Conservation (phyloP, 2,113 vertebrate genomes). For the Setophaga kirtlandii region DNA sequence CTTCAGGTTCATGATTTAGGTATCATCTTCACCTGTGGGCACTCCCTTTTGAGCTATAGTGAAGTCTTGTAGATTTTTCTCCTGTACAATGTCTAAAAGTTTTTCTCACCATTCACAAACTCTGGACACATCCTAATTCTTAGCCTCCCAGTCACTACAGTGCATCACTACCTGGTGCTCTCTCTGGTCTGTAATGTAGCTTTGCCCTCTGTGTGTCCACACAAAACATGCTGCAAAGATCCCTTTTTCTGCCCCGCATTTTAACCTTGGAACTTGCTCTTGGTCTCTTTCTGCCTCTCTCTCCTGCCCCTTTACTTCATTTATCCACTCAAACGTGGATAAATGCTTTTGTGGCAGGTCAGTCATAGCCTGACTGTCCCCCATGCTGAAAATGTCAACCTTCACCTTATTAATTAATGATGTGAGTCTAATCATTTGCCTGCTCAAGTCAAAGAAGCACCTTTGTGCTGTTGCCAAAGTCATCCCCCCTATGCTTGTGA, state of each 20-base stretch:
- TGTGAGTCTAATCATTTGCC: background rate
- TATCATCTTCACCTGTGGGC: background rate
- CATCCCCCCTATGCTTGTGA: background rate
- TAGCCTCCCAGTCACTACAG: background rate
- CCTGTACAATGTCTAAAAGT: background rate
- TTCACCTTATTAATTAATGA: background rate
- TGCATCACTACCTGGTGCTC: background rate
- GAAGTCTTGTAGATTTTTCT: background rate
- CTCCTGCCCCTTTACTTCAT: background rate
- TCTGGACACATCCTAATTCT: background rate
- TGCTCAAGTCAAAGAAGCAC: background rate
- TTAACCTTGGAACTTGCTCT: background rate
- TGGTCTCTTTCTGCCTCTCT: background rate
- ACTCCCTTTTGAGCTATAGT: background rate
- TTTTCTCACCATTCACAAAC: background rate
- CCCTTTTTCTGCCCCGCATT: background rate
- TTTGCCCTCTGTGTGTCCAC: background rate
- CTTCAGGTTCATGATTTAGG: slow-evolving; percentile 26
- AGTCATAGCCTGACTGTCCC: background rate
- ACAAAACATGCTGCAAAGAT: background rate
- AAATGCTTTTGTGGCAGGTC: background rate
- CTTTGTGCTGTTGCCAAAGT: background rate
- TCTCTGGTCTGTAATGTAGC: background rate
- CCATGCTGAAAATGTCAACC: background rate
- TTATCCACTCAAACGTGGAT: background rate